Base-by-base conservation (phyloP, 2,113 vertebrate genomes). In the Rafetus swinhoei region DNA sequence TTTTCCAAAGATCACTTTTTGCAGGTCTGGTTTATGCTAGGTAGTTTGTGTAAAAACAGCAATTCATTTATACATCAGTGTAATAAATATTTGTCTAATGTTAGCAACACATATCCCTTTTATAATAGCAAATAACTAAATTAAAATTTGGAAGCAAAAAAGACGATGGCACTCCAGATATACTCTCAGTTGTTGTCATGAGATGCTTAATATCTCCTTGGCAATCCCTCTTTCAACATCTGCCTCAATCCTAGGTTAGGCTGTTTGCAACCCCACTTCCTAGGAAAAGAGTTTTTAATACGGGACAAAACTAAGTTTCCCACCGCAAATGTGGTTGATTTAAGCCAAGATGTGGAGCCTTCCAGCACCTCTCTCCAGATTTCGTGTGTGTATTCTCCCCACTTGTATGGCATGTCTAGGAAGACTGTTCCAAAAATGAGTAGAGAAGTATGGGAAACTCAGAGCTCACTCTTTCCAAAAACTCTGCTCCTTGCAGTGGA, bases 51-150 rank as follows among this genome's bases (percentile, higher is more conserved):
- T 21, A 89, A 65, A 80, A 86, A 19, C 55, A 84, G 25, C 79
- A 39, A 21, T 79, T 91, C 80, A 11, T 74, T 93, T 92, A 87
- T 89, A 94, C 72, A 24, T 77, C 88, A 60, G 50, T 81, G 77
- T 88, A 88, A 88, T 0, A 84, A 11, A 1, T 62, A 29, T 84
- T 90, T 21, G 82, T 55, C 87, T 81, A 93, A 25, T 35, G 81
- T 14, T 87, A 88, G 79, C 22, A 81, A 11, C 56, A 59, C 5
- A 1, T 52, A 56, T 25, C 16, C 60, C 93, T 93, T 54, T 82
- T 86, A 85, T 79, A 87, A 19, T 12, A 60, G 16, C 35, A 21
- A 53, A 56, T 77, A 45, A 27, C 39, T 25, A 25, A 77, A 45
- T 77, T 25, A 50, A 77, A 45, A 77, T 50, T 77, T 77, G 24